Evolutionary conservation across 64 coral and sea anemone species (phyloP).

Genomic region (Exaiptasia diaphana): DNA sequence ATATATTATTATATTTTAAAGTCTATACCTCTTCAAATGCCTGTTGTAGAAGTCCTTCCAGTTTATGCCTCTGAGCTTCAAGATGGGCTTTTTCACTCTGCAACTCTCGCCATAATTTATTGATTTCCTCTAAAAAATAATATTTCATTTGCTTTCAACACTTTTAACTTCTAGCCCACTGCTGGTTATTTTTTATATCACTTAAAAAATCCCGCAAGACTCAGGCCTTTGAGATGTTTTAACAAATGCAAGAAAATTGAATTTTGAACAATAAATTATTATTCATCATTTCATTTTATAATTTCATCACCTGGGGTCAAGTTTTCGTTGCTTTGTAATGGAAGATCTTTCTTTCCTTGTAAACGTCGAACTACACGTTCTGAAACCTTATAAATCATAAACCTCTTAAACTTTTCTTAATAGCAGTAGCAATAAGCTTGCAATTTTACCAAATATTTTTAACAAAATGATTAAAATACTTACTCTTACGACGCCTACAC

Average conservation of each 20-base stretch:
- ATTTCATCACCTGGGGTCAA: constrained; percentile 81
- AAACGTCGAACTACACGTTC: constrained; percentile 76
- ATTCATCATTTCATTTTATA: too few relatives aligned
- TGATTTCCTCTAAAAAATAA: constrained; percentile 77
- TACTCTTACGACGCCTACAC: constrained; percentile 72
- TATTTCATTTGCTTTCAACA: background rate
- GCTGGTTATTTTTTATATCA: background rate
- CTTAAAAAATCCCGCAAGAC: too few relatives aligned
- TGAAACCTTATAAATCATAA: constrained; percentile 49
- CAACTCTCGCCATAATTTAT: constrained; percentile 71
- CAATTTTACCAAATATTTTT: background rate
- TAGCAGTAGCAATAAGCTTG: background rate
- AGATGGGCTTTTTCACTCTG: constrained; percentile 64
- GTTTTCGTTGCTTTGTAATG: constrained; percentile 43
- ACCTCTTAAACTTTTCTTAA: background rate
- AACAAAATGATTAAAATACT: background rate
- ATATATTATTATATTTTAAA: background rate
- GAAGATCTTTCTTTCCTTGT: constrained; percentile 68
- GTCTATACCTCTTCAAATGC: constrained; percentile 69
- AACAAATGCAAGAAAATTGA: too few relatives aligned
- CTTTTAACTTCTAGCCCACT: background rate
- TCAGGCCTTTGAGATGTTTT: too few relatives aligned
- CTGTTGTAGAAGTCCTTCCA: constrained; percentile 64
- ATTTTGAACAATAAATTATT: too few relatives aligned
- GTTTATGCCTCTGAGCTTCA: constrained; percentile 56